Evolutionary conservation across 2,888 invertebrate genomes (phyloP).

Genomic region (Aricia artaxerxes): DNA sequence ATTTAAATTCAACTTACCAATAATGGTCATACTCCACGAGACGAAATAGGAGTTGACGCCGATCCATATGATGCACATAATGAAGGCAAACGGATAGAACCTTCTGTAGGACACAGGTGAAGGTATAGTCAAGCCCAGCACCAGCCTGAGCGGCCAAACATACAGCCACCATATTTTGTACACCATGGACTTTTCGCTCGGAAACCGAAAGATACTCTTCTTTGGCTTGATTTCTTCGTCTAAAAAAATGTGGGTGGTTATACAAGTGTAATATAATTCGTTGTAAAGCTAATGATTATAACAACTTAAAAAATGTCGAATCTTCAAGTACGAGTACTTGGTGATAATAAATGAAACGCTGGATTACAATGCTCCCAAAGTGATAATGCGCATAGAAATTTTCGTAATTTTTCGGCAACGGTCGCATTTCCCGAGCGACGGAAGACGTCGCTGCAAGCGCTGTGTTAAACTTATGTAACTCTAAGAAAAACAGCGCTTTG

Average conservation of each 20-base stretch:
- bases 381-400: no score
- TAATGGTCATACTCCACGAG: constrained; percentile 94
- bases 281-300: no score
- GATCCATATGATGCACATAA: constrained; percentile 93
- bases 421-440: no score
- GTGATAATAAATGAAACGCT: no score
- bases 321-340: no score
- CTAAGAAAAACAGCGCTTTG: no score
- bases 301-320: no score
- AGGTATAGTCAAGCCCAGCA: constrained; percentile 86
- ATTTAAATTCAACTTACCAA: constrained; percentile 78
- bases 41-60: constrained; percentile 91
- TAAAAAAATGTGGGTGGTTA: constrained; percentile 27
- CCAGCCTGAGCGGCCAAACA: constrained; percentile 85
- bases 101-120: constrained; percentile 82
- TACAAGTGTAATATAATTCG: neutral
- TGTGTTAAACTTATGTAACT: no score
- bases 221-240: constrained; percentile 47
- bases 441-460: no score
- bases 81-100: constrained; percentile 88
- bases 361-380: no score
- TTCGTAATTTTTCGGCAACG: no score
- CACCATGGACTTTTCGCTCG: constrained; percentile 54
- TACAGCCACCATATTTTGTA: constrained; percentile 83
- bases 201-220: constrained; percentile 70